phyloP scores from a whole-genome alignment of 2,113 vertebrate species.

The cattle (Bos taurus) region DNA sequence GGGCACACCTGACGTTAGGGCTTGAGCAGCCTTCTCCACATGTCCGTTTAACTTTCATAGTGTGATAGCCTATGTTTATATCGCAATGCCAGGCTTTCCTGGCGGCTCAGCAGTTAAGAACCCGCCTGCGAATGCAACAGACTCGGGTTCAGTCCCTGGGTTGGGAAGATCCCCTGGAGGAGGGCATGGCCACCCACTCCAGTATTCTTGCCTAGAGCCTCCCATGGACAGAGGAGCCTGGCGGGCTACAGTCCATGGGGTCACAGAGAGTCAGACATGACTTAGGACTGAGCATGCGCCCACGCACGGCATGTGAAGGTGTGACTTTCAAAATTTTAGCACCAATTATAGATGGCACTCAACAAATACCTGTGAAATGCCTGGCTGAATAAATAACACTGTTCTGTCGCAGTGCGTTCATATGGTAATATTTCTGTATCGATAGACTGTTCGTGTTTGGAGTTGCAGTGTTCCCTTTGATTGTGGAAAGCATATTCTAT shows the following conservation, averaged over 20 bases:
- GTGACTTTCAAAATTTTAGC: not conserved
- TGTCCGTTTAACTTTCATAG: not conserved
- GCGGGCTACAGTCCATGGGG: rapidly evolving
- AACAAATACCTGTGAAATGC: not conserved
- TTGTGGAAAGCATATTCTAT: conserved; percentile 69
- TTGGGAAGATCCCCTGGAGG: not conserved
- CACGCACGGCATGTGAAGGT: rapidly evolving
- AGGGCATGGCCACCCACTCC: not conserved
- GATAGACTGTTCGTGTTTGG: conserved; percentile 85
- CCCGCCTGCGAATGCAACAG: not conserved
- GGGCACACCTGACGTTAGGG: not conserved
- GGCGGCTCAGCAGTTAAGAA: not conserved
- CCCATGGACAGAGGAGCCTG: not conserved
- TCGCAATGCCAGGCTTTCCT: not conserved
- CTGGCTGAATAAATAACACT: not conserved
- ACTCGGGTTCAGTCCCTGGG: not conserved
- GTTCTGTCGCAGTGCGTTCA: not conserved
- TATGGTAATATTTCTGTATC: conserved; percentile 19
- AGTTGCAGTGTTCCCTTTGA: conserved; percentile 77
- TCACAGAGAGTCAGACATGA: not conserved
- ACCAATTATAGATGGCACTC: not conserved
- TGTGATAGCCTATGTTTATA: not conserved
- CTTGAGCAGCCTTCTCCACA: not conserved
- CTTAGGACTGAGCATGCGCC: rapidly evolving
- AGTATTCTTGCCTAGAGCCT: not conserved